Evolutionary conservation across 1,140 invertebrate genomes (phyloP), one percentile per base, ranked within the genome.

Genomic region (Hypsibius dujardini): DNA sequence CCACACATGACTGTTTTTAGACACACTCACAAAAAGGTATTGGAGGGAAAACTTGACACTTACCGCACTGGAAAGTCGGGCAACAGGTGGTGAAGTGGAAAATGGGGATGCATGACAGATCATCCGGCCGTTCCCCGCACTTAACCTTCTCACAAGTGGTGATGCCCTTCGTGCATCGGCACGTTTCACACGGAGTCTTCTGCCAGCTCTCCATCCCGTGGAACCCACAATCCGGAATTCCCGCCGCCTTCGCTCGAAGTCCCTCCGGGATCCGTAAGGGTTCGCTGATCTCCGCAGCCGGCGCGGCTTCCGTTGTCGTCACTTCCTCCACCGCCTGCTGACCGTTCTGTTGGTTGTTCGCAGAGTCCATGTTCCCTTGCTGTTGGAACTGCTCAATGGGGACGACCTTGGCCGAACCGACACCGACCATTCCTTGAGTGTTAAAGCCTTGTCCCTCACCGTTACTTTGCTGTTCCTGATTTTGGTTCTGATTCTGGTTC

Each of bases 1-100:
- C 50, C n/a, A 56, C 50, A 12, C n/a, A n/a, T 7, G n/a, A 56
- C 7, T 56, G 7, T 12, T 56, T 56, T 56, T 56, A 56, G 50
- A 12, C 7, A 12, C n/a, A 12, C n/a, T 12, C n/a, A 56, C 7
- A 7, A 7, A 56, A 56, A 12, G 50, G 50, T 56, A 12, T 7
- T 56, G 7, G 50, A 56, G n/a, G 7, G 50, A 56, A 56, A n/a
- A 7, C n/a, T 56, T 56, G 50, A 56, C n/a, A 56, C 50, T 56
- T 56, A 56, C 50, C 7, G 62, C 62, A 67, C 62, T 67, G 62
- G 62, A 67, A 67, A 45, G 62, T 67, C 12, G 62, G 62, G 45
- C 62, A 67, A 42, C 62, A 67, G 12, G 12, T 12, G 12, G 12
- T 67, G 62, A 67, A 42, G 7, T 45, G 12, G 62, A 15, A 67